These are phyloP conservation scores for Listronotus oregonensis DNA, from an alignment of 1,140 invertebrate species.

Conservation along the genomic window DNA sequence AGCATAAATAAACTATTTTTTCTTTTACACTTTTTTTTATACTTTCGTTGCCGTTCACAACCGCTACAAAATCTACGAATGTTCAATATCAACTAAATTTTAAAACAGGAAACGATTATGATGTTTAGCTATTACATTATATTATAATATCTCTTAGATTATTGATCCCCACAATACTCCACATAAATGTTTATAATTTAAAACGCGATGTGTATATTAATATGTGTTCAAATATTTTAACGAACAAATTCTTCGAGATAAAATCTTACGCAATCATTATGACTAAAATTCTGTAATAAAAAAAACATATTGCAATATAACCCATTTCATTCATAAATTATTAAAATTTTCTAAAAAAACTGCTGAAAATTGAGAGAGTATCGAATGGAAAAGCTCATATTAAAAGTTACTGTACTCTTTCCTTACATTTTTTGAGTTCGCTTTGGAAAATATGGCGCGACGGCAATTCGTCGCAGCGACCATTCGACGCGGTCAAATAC, in stretches of 20 bases:
- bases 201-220: neutral
- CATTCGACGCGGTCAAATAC: too few species aligned
- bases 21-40: slow-evolving; percentile 12
- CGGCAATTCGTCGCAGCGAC: too few species aligned
- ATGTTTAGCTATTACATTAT: slow-evolving; percentile 29
- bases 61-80: slow-evolving; percentile 19
- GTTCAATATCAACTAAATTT: slow-evolving; percentile 26
- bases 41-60: slow-evolving; percentile 31
- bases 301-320: neutral
- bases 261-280: too few species aligned
- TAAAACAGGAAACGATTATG: slow-evolving; percentile 7
- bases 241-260: too few species aligned
- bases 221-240: too few species aligned
- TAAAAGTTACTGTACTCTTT: too few species aligned
- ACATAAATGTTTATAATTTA: slow-evolving; percentile 4
- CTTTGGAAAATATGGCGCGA: too few species aligned
- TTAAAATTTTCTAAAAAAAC: too few species aligned
- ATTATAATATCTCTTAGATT: slow-evolving; percentile 21
- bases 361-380: too few species aligned
- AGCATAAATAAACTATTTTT: slow-evolving; percentile 25
- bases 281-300: too few species aligned
- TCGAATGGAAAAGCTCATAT: too few species aligned
- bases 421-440: too few species aligned
- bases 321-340: neutral
- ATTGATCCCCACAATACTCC: slow-evolving; percentile 31